phyloP scores from a whole-genome alignment of 2,797 vertebrate species.

The Gouania willdenowi region DNA sequence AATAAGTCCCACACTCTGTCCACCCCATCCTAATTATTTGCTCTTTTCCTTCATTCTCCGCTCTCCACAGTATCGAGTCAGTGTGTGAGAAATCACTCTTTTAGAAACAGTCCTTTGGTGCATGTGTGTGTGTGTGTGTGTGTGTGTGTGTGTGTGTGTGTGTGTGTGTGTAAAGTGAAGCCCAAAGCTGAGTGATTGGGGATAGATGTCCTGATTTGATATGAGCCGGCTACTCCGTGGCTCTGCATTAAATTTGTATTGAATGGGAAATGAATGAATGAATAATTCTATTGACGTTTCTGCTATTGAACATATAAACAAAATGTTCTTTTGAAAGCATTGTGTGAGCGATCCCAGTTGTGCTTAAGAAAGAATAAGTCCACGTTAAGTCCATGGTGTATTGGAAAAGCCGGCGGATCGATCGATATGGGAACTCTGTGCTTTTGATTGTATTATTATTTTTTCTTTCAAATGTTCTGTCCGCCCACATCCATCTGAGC shows the following conservation, averaged over 20 bases:
- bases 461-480: constrained; percentile 61
- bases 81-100: constrained; percentile 61
- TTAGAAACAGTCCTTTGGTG: constrained; percentile 64
- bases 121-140: constrained; percentile 12
- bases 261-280: constrained; percentile 71
- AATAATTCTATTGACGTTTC: constrained; percentile 69
- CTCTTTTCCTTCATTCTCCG: constrained; percentile 9
- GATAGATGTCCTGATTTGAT: constrained; percentile 69
- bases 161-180: constrained; percentile 6
- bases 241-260: constrained; percentile 69
- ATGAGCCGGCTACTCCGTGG: constrained; percentile 67
- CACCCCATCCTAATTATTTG: constrained; percentile 35
- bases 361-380: constrained; percentile 75
- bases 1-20: constrained; percentile 24
- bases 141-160: constrained; percentile 8
- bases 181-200: constrained; percentile 44
- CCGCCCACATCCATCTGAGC: constrained; percentile 52
- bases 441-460: constrained; percentile 67
- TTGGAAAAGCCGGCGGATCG: constrained; percentile 54
- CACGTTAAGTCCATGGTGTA: constrained; percentile 66
- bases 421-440: constrained; percentile 60
- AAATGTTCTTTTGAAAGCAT: constrained; percentile 74
- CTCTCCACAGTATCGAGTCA: constrained; percentile 54
- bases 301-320: constrained; percentile 72
- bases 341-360: constrained; percentile 53